Percentiles rank a stretch among this genome's conserved stretches.
phyloP scores from a whole-genome alignment of 1,140 invertebrate species.

The Magallana ariakensis region DNA sequence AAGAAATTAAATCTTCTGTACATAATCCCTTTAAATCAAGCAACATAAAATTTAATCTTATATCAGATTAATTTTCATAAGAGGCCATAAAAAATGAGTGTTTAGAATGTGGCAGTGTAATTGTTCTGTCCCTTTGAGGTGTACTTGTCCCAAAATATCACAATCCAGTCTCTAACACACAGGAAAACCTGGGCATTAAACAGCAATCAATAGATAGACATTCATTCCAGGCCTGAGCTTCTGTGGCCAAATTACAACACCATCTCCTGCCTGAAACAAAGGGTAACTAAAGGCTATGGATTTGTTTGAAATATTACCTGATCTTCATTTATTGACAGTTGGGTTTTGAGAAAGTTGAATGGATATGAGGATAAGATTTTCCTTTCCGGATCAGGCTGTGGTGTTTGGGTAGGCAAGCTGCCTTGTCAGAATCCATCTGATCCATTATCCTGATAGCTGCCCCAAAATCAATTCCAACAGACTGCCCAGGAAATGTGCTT shows the following conservation, averaged over 20 bases:
- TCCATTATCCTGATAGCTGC: slow-evolving; percentile 23
- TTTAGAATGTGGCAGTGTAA: not conserved
- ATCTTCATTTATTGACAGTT: not conserved
- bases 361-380: not conserved
- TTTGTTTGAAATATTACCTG: not conserved
- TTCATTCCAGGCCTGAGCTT: no score
- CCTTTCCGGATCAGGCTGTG: not conserved
- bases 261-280: not conserved
- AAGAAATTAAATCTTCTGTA: not conserved
- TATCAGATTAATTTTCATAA: slow-evolving; percentile 20
- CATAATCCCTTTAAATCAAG: not conserved
- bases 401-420: not conserved
- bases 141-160: no score
- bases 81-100: not conserved
- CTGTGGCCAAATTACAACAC: no score
- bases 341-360: not conserved
- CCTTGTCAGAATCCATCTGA: not conserved
- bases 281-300: not conserved
- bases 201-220: no score
- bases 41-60: not conserved
- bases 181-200: no score
- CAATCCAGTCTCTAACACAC: no score
- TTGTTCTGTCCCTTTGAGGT: no score
- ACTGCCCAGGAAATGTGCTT: not conserved
- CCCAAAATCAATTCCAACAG: not conserved